Conservation (phyloP, 2,797 vertebrate species). For the Morus bassanus region DNA sequence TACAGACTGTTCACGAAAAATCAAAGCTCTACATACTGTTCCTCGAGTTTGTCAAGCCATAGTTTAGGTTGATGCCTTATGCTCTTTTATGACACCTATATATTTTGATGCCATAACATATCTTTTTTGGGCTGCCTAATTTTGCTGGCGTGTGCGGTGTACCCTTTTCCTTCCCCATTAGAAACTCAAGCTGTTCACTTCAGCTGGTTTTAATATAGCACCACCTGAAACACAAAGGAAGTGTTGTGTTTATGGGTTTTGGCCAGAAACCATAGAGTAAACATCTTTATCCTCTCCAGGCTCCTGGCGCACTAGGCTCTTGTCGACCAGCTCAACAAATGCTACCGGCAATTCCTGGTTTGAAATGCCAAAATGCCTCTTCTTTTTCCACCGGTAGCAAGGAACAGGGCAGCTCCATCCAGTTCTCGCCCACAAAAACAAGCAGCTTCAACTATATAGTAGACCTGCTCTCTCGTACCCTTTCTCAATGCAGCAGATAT, state of each 20-base stretch:
- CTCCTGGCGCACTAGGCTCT: not conserved
- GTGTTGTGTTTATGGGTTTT: not conserved
- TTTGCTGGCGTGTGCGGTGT: not conserved
- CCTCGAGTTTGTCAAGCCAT: not conserved
- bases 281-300: not conserved
- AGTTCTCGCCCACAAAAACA: not conserved
- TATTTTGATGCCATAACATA: not conserved
- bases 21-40: not conserved
- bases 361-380: not conserved
- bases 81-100: not conserved
- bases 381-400: not conserved
- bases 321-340: not conserved
- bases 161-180: not conserved
- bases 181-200: not conserved
- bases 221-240: not conserved
- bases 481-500: not conserved
- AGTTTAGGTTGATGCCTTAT: not conserved
- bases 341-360: not conserved
- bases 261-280: not conserved
- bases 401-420: not conserved
- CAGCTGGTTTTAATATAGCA: not conserved
- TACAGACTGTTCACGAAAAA: not conserved
- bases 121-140: not conserved
- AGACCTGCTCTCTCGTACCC: not conserved
- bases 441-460: not conserved